Evolutionary conservation across 2,113 vertebrate genomes (phyloP).

Genomic region (Pterocles gutturalis): DNA sequence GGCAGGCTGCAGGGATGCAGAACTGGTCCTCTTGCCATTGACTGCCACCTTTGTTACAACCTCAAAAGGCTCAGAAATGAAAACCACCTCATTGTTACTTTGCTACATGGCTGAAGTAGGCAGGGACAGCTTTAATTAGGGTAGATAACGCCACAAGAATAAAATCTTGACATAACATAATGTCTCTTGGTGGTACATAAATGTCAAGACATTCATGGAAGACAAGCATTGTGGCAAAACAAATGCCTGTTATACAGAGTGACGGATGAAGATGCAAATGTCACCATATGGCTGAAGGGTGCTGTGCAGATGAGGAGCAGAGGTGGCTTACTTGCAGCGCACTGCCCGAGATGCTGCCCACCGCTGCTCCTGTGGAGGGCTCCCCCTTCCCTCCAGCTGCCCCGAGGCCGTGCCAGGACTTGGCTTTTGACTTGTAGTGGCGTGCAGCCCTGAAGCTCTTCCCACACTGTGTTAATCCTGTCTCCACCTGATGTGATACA

Average conservation of each 20-base stretch:
- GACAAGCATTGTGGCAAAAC: constrained; percentile 4
- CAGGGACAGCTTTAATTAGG: constrained; percentile 33
- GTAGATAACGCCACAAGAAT: constrained; percentile 48
- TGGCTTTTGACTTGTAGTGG: accelerated
- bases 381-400: not conserved
- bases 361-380: accelerated
- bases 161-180: constrained; percentile 24
- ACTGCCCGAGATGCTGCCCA: not conserved
- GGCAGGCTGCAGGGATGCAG: accelerated
- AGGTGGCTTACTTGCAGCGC: not conserved
- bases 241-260: not conserved
- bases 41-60: not conserved
- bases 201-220: constrained; percentile 59
- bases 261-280: constrained; percentile 40
- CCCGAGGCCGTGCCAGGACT: not conserved
- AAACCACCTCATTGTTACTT: not conserved
- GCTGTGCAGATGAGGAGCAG: not conserved
- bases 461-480: not conserved
- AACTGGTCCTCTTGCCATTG: not conserved
- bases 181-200: constrained; percentile 27
- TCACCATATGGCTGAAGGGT: constrained; percentile 30
- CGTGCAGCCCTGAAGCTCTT: not conserved
- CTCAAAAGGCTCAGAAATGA: not conserved
- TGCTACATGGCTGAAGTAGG: not conserved
- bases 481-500: not conserved